Evolutionary conservation across 2,888 invertebrate genomes (phyloP), one percentile per base, ranked within the genome.

Genomic region (Pasiphila rectangulata): DNA sequence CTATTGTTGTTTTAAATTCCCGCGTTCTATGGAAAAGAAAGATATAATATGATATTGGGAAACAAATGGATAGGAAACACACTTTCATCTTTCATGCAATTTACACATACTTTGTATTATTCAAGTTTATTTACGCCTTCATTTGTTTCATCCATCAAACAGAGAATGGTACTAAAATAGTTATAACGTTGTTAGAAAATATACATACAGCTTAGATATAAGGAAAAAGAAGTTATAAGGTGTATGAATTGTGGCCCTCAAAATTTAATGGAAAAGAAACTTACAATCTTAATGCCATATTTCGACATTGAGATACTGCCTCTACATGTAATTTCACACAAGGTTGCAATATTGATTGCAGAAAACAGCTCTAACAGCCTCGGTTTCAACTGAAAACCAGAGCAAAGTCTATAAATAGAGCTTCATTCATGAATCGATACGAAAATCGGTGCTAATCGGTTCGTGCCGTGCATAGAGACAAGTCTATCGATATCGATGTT

Each of bases 301-400:
- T 62, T 57, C 47, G 57, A 56, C 57, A 62, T 63, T 56, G 61
- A 61, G 45, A 60, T 59, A 49, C 46, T 56, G 42, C 51, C 40
- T 4, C 47, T 34, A 46, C 44, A 60, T 56, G 58, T 59, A 51
- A 68, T 62, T 67, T 61, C 40, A 54, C 53, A 69, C 74, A 77
- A 79, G 75, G 77, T 65, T 79, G 71, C 75, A 70, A 59, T 77
- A 79, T 79, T 65, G 79, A 79, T 79, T 74, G 46, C 51, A 58
- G 38, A 39, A 48, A 49, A 44, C 6, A 46, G 38, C 34, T 39
- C 10, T 30, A 12, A 36, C 25, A 37, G 30, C 41, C 44, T 44
- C 46, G 40, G 34, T 32, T 35, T 6, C 24, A 21, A 39, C 37
- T 51, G 5, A 29, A 42, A 46, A 21, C 45, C 13, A 12, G 10